Base-by-base conservation (phyloP, 2,113 vertebrate genomes). In the Ictidomys tridecemlineatus region DNA sequence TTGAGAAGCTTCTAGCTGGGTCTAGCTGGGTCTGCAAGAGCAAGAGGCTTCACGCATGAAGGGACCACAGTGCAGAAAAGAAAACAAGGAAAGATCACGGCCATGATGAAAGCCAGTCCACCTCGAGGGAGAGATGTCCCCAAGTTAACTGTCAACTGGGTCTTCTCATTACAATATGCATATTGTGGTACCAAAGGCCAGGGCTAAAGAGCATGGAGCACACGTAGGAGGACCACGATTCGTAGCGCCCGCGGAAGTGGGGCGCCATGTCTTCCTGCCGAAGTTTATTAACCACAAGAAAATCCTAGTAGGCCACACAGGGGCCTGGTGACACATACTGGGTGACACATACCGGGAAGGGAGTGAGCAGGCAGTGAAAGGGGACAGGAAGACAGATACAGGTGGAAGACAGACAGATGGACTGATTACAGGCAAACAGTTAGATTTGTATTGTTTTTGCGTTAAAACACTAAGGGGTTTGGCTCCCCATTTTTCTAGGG, bases 1-100 rank as follows among this genome's bases (percentile, higher is more conserved):
- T 87, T 84, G 83, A 82, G 77, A 51, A 16, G 39, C 53, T 89
- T 94, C 72, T 84, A 61, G 0, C 12, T 96, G 51, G 45, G 65
- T 94, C 72, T 84, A 61, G 0, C 12, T 96, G 51, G 45, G 65
- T 73, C 74, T 77, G 67, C 58, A 63, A 94, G 3, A 95, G 76
- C 70, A 89, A 94, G 30, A 39, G 73, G 77, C 37, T 93, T 87
- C 69, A 83, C 32, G n/a, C 93, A 74, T 58, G 84, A 88, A 96
- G 74, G 39, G 63, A 58, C 78, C 65, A 87, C 53, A 82, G 74
- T 45, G 63, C 32, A 95, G 76, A 91, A 95, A 80, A 82, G 32
- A 76, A 93, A 96, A 89, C 13, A 82, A 63, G 89, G 34, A 74
- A 86, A 56, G 20, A 56, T 70, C 48, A 61, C 5, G 24, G 77